Percentiles rank a stretch among this genome's conserved stretches.
phyloP scores from a whole-genome alignment of 92 coral and sea anemone species.

The Epizoanthus scotinus region DNA sequence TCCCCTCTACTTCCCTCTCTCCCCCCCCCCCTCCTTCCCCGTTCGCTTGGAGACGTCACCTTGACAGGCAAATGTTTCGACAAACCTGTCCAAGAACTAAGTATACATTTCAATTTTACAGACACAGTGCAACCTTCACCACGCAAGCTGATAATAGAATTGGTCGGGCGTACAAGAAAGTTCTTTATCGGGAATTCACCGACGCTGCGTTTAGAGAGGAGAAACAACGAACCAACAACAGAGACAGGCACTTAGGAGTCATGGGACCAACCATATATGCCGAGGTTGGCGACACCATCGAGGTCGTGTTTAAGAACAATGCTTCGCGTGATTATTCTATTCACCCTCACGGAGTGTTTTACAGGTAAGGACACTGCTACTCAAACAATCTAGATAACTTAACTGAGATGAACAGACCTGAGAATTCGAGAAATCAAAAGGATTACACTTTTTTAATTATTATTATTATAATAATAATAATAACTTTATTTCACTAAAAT shows the following conservation, averaged over 20 bases:
- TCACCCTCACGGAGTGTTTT: conserved; percentile 90
- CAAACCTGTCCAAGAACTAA: too few relatives aligned
- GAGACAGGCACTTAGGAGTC: conserved; percentile 72
- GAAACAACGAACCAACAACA: conserved; percentile 42
- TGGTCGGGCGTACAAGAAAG: conserved; percentile 84
- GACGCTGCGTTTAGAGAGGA: conserved; percentile 52
- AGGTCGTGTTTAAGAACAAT: conserved; percentile 76
- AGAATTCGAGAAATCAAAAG: too few relatives aligned
- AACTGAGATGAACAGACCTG: too few relatives aligned
- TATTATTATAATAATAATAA: too few relatives aligned
- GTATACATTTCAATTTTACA: conserved; percentile 3
- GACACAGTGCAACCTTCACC: conserved; percentile 64
- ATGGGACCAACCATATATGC: conserved; percentile 89
- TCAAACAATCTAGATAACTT: too few relatives aligned
- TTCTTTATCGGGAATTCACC: conserved; percentile 75
- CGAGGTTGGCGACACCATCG: conserved; percentile 93
- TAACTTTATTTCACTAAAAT: too few relatives aligned
- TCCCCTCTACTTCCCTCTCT: background rate
- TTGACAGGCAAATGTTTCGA: too few relatives aligned
- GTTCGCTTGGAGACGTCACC: too few relatives aligned
- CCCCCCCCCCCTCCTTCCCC: background rate
- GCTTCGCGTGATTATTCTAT: conserved; percentile 73
- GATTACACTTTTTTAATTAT: too few relatives aligned
- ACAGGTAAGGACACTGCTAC: conserved; percentile 64
- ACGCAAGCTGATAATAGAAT: conserved; percentile 50